These are phyloP conservation scores for Drosophila navojoa DNA, from an alignment of 1,140 invertebrate genomes.

Conservation along the genomic window DNA sequence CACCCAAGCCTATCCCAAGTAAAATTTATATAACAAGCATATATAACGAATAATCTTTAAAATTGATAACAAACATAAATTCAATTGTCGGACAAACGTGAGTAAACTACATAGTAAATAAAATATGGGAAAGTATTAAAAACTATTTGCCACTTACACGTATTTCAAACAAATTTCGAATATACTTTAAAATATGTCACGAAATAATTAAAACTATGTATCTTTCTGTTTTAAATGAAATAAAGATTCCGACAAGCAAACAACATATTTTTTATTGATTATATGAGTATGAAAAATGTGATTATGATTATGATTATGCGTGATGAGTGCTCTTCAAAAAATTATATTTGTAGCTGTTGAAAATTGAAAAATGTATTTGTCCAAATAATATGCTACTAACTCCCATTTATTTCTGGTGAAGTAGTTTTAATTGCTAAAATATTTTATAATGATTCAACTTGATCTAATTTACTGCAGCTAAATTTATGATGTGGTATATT, in stretches of 20 bases:
- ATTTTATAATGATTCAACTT: too few relatives aligned
- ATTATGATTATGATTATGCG: too few relatives aligned
- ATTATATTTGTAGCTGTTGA: too few relatives aligned
- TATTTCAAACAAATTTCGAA: slow-evolving; percentile 43
- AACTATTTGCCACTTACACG: slow-evolving; percentile 19
- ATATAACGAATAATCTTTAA: slow-evolving; percentile 35
- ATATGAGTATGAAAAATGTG: neutral
- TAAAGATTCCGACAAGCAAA: slow-evolving; percentile 28
- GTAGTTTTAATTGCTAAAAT: too few relatives aligned
- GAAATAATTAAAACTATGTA: slow-evolving; percentile 23
- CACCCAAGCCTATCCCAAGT: slow-evolving; percentile 8
- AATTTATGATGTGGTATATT: too few relatives aligned
- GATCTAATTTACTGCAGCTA: too few relatives aligned
- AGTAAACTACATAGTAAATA: slow-evolving; percentile 9
- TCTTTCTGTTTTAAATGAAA: slow-evolving; percentile 23
- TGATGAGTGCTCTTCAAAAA: too few relatives aligned
- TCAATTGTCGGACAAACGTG: slow-evolving; percentile 23
- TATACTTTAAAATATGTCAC: slow-evolving; percentile 45
- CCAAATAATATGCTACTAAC: too few relatives aligned
- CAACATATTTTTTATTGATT: neutral
- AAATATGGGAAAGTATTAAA: neutral
- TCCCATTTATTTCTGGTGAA: too few relatives aligned
- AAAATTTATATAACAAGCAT: slow-evolving; percentile 32
- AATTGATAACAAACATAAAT: slow-evolving; percentile 27
- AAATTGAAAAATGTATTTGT: too few relatives aligned